A percentile compares a stretch with the other conserved stretches of the same genome.
These are phyloP conservation scores for Coregonus sp. DNA, from an alignment of 2,797 vertebrate genomes.

Conservation along the genomic window DNA sequence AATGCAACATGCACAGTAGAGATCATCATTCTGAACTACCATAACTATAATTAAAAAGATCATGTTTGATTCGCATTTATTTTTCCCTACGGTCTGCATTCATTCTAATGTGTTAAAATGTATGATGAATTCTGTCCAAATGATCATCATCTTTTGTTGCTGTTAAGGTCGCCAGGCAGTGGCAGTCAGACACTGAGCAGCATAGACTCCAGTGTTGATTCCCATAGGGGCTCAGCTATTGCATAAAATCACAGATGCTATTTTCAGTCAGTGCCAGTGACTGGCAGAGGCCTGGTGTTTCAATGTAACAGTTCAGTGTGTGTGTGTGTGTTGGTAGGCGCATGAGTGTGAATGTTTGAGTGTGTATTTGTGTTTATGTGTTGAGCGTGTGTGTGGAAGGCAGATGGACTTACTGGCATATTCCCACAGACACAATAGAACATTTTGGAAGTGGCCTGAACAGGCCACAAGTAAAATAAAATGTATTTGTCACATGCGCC, in stretches of 20 bases:
- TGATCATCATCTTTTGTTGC: background rate
- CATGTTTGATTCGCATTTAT: background rate
- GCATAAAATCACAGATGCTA: conserved; percentile 69
- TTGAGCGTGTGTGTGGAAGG: background rate
- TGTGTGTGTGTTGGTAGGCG: too few relatives aligned
- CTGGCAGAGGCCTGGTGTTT: conserved; percentile 35
- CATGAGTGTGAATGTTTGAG: too few relatives aligned
- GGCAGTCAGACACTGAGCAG: conserved; percentile 34
- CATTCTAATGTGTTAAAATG: background rate
- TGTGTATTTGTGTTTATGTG: too few relatives aligned
- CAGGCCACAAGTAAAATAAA: background rate
- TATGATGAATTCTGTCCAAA: background rate
- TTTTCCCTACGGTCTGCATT: background rate
- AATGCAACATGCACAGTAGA: too few relatives aligned
- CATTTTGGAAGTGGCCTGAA: background rate
- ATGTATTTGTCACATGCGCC: too few relatives aligned
- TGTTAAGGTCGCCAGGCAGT: conserved; percentile 15
- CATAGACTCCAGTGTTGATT: conserved; percentile 28
- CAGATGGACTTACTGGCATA: background rate
- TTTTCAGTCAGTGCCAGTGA: conserved; percentile 61
- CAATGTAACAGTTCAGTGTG: too few relatives aligned
- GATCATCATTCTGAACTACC: background rate
- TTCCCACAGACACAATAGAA: background rate
- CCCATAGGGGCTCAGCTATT: conserved; percentile 50
- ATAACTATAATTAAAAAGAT: background rate